Percentiles rank a stretch among this genome's conserved stretches.
These are phyloP conservation scores for Marasmarcha lunaedactyla DNA, from an alignment of 2,888 invertebrate species.

Conservation along the genomic window DNA sequence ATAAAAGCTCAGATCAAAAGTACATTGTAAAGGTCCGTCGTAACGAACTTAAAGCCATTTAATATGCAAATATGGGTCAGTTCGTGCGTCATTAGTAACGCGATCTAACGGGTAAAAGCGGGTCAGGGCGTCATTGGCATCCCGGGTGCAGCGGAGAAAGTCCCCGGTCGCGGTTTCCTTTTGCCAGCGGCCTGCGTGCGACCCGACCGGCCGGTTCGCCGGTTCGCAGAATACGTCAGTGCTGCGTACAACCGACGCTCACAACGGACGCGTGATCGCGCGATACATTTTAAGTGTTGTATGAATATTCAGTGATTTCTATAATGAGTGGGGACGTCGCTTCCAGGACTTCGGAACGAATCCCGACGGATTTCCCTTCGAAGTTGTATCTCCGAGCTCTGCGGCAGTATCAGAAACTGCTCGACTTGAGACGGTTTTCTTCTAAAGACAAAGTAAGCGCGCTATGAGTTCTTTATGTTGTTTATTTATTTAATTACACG, in stretches of 20 bases:
- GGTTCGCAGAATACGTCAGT: slow-evolving; percentile 47
- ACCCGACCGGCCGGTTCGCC: slow-evolving; percentile 50
- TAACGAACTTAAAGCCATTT: no score
- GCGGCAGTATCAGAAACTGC: slow-evolving; percentile 73
- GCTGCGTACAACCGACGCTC: slow-evolving; percentile 57
- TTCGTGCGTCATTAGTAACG: not conserved
- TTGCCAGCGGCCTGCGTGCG: slow-evolving; percentile 40
- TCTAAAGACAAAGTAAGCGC: slow-evolving; percentile 63
- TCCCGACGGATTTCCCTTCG: slow-evolving; percentile 48
- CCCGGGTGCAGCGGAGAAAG: slow-evolving; percentile 45
- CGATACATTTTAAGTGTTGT: slow-evolving; percentile 32
- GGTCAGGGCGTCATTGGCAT: slow-evolving; percentile 46
- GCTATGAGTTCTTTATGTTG: slow-evolving; percentile 5
- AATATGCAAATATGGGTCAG: not conserved
- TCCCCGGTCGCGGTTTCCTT: slow-evolving; percentile 49
- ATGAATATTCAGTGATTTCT: slow-evolving; percentile 35
- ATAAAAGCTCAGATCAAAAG: no score
- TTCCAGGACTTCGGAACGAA: slow-evolving; percentile 37
- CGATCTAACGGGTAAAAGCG: slow-evolving; percentile 34
- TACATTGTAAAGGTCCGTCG: no score
- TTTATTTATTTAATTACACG: slow-evolving; percentile 7
- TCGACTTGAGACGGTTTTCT: slow-evolving; percentile 67
- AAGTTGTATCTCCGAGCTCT: slow-evolving; percentile 71
- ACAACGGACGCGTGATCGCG: slow-evolving; percentile 64
- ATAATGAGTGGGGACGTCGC: slow-evolving; percentile 53